Conservation (phyloP, 1,140 invertebrate genomes). For the Intoshia linei region DNA sequence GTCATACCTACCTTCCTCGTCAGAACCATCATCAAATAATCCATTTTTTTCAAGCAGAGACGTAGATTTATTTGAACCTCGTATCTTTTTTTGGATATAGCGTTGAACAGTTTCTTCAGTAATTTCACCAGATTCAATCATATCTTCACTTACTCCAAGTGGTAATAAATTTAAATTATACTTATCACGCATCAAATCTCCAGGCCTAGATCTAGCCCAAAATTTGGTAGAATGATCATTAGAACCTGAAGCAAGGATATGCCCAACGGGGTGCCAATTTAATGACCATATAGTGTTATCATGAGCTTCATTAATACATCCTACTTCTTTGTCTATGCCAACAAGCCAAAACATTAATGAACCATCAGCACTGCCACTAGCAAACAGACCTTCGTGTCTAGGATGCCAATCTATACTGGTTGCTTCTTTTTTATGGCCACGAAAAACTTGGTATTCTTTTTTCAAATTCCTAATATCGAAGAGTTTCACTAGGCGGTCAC, state of each 20-base stretch:
- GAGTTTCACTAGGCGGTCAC: conserved; percentile 81
- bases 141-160: conserved; percentile 34
- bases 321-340: conserved; percentile 82
- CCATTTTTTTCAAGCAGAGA: no score
- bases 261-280: conserved; percentile 90
- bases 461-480: conserved; percentile 77
- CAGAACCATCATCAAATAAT: no score
- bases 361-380: conserved; percentile 78
- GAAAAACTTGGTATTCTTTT: conserved; percentile 68
- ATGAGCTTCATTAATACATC: conserved; percentile 78
- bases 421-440: conserved; percentile 89
- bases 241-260: conserved; percentile 80
- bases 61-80: no score
- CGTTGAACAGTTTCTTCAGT: not conserved
- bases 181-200: conserved; percentile 82
- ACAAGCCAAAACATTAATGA: conserved; percentile 92
- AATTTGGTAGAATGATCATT: conserved; percentile 94
- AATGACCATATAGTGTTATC: conserved; percentile 94
- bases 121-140: conserved; percentile 14
- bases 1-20: no score
- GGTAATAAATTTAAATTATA: conserved; percentile 48
- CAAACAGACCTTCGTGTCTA: conserved; percentile 67
- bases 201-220: conserved; percentile 88
- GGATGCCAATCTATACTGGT: conserved; percentile 87
- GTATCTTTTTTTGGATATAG: not conserved